phyloP scores from a whole-genome alignment of 1,140 invertebrate species.

The Chelonus insularis region DNA sequence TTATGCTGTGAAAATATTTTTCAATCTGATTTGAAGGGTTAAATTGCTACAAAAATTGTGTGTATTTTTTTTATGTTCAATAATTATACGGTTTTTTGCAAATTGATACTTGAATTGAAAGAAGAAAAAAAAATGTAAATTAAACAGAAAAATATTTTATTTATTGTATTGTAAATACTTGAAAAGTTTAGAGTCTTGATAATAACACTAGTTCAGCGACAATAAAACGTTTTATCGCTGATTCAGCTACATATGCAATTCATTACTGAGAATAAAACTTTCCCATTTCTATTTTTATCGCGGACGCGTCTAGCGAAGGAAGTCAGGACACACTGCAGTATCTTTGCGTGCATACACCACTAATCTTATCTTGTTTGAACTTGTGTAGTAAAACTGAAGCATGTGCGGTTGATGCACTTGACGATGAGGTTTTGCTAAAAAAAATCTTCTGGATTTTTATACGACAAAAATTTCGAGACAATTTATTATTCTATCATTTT shows the following conservation, averaged over 20 bases:
- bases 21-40: no score
- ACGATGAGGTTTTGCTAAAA: slow-evolving; percentile 9
- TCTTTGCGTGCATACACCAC: neutral
- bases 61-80: no score
- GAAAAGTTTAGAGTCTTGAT: no score
- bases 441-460: no score
- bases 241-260: slow-evolving; percentile 17
- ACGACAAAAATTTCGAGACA: no score
- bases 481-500: no score
- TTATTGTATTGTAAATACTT: neutral
- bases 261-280: slow-evolving; percentile 24
- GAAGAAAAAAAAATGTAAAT: no score
- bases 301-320: slow-evolving; percentile 20
- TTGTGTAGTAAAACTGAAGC: slow-evolving; percentile 5
- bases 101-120: no score
- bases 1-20: no score
- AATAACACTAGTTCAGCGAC: slow-evolving; percentile 15
- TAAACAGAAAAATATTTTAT: neutral
- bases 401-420: slow-evolving; percentile 29
- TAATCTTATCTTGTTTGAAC: slow-evolving; percentile 21
- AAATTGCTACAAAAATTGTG: no score
- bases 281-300: slow-evolving; percentile 31
- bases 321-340: neutral
- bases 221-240: slow-evolving; percentile 15
- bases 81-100: no score